Conservation (phyloP, 1,140 invertebrate species). For the Aphis gossypii region DNA sequence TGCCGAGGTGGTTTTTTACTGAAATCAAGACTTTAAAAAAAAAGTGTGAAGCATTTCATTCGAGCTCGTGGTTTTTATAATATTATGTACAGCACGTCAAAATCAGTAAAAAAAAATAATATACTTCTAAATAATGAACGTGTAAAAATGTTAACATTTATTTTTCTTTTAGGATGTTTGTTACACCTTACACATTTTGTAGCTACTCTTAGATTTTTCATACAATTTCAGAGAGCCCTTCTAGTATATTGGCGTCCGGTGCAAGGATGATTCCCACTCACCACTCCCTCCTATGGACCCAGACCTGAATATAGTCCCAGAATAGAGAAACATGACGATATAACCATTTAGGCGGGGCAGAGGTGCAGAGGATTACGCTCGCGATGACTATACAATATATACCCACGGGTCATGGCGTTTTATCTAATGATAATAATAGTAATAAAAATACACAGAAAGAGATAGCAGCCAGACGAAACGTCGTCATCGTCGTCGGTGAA, state of each 20-base stretch:
- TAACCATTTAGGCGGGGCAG: no score
- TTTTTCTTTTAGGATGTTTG: background rate
- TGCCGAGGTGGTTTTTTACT: background rate
- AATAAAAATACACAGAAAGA: slow-evolving; percentile 9
- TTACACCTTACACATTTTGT: background rate
- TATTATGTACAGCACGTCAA: background rate
- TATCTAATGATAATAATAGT: background rate
- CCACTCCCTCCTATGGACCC: background rate
- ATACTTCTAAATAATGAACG: background rate
- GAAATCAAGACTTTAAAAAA: background rate
- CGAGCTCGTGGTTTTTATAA: background rate
- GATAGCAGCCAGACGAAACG: background rate
- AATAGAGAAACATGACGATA: background rate
- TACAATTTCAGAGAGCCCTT: background rate
- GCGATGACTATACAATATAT: background rate
- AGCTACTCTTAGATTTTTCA: background rate
- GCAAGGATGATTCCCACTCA: background rate
- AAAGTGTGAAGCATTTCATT: background rate
- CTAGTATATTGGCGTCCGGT: background rate
- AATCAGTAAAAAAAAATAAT: background rate
- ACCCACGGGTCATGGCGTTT: background rate
- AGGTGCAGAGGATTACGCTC: background rate
- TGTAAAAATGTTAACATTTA: background rate
- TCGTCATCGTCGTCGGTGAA: background rate
- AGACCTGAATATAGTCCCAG: background rate